Conservation (phyloP, 1,140 invertebrate species). For the Drosophila mauritiana region DNA sequence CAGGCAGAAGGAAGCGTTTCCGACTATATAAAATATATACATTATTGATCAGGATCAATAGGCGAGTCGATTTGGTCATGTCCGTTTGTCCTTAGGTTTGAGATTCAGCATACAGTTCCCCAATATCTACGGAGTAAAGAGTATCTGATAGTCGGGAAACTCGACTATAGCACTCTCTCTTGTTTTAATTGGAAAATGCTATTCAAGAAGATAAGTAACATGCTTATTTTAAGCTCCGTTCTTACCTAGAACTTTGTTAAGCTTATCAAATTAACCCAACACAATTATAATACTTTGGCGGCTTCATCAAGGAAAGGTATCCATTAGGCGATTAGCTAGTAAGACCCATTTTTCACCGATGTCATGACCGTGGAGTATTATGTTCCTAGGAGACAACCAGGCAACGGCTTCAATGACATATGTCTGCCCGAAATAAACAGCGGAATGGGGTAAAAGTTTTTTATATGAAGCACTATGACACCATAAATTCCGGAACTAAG, state of each 20-base stretch:
- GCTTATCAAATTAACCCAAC: constrained; percentile 2
- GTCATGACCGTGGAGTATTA: constrained; percentile 23
- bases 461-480: constrained; percentile 60
- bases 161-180: too few relatives aligned
- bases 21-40: too few relatives aligned
- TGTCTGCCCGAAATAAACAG: constrained; percentile 32
- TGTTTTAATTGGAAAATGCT: neutral
- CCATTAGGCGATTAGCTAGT: constrained; percentile 14
- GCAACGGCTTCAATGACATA: constrained; percentile 30
- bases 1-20: too few relatives aligned
- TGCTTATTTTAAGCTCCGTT: neutral
- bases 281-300: constrained; percentile 19
- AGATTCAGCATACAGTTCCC: too few relatives aligned
- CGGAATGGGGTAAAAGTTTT: constrained; percentile 23
- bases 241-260: too few relatives aligned
- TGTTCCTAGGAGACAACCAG: constrained; percentile 12
- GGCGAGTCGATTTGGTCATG: too few relatives aligned
- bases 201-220: neutral
- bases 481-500: constrained; percentile 47
- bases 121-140: too few relatives aligned
- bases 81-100: too few relatives aligned
- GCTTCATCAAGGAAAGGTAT: constrained; percentile 23
- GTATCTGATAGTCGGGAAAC: too few relatives aligned
- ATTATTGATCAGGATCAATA: too few relatives aligned
- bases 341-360: constrained; percentile 18